Conservation (phyloP, 2,113 vertebrate species). For the Bolborhynchus lineola region DNA sequence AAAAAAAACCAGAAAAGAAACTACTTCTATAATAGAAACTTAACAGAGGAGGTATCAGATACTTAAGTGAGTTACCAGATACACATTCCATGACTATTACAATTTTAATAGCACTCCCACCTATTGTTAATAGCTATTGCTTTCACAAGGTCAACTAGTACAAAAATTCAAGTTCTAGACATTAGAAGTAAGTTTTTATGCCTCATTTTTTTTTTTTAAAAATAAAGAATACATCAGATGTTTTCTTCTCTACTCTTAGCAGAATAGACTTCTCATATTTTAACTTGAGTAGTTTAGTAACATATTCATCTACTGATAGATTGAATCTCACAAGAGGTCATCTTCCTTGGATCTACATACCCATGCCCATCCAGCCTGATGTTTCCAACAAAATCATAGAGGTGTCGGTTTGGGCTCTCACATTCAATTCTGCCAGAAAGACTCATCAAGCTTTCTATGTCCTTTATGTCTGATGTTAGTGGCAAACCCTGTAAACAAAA, state of each 20-base stretch:
- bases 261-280: not conserved
- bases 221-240: not conserved
- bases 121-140: not conserved
- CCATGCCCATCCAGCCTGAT: slow-evolving; percentile 90
- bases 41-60: not conserved
- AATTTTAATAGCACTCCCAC: not conserved
- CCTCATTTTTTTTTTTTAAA: not conserved
- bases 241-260: not conserved
- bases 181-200: not conserved
- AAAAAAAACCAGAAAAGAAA: not conserved
- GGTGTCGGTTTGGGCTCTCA: slow-evolving; percentile 94
- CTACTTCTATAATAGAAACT: not conserved
- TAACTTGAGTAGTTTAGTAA: not conserved
- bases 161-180: not conserved
- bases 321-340: not conserved
- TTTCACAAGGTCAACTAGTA: not conserved
- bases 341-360: slow-evolving; percentile 70
- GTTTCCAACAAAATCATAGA: slow-evolving; percentile 98
- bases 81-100: not conserved
- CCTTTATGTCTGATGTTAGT: slow-evolving; percentile 88
- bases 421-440: slow-evolving; percentile 94
- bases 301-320: not conserved
- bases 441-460: slow-evolving; percentile 88
- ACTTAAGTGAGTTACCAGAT: not conserved
- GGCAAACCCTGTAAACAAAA: slow-evolving; percentile 84